Evolutionary conservation across 2,888 invertebrate genomes (phyloP), one percentile per base, ranked within the genome.

Genomic region (Oscheius onirici): DNA sequence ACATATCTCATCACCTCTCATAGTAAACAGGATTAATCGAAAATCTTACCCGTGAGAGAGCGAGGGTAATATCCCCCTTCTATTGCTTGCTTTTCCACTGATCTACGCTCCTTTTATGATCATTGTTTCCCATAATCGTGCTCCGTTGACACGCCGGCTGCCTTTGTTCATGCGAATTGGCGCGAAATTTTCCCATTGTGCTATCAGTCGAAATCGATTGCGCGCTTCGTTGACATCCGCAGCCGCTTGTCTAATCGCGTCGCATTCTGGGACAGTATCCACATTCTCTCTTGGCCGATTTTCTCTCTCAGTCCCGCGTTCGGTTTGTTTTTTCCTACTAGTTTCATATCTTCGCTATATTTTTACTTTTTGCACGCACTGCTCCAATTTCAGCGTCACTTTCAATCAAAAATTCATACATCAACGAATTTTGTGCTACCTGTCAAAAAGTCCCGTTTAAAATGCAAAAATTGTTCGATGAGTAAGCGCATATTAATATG

Each of bases 401-500:
- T 58, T n/a, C 8, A 17, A 40, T n/a, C 8, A 20, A 28, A 24
- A 10, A 55, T 55, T 58, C 58, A 58, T 41, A 43, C 20, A 8
- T 40, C 20, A 20, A 22, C 24, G 46, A 15, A 46, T 17, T 11
- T 10, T 15, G 3, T 17, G 5, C 28, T 34, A n/a, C 57, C 28
- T 58, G 22, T 20, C 17, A n/a, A 55, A 28, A 55, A 10, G 24
- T 24, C 26, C 13, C 28, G 22, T 28, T 41, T 17, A 24, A 58
- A 52, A 52, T 67, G 28, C 49, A 44, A 51, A 49, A 67, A 28
- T 34, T 51, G 17, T 26, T 57, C 13, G 44, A 49, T 44, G 63
- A 63, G 46, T 63, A 63, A 63, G 24, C 49, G 26, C 43, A 34
- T 24, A 69, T 51, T 60, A 69, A 49, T 69, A 69, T 69, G 58